Evolutionary conservation across 64 coral and sea anemone species (phyloP), one percentile per base, ranked within the genome.

Genomic region (Dendrophyllia cribrosa): DNA sequence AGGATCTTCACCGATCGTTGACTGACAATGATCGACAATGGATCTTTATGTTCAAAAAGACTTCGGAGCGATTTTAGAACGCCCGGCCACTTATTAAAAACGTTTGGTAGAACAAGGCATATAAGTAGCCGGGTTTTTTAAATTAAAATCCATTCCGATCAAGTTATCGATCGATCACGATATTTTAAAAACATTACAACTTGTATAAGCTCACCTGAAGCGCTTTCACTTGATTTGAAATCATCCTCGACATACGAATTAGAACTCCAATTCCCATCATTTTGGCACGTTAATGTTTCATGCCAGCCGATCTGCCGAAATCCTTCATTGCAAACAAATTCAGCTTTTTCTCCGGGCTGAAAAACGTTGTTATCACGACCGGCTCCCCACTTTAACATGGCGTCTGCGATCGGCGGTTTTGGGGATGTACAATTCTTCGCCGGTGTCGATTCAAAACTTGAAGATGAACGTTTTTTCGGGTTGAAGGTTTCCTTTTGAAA

Each of bases 321-420:
- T 65, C 78, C 78, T 64, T 65, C 16, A 1, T 64, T 82, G 16
- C 78, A 82, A 82, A 82, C 59, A 45, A 82, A 82, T 64, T 64
- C 78, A 82, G 58, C 78, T 15, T 82, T 82, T 45, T 82, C 78
- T 82, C 78, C 78, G 5, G 78, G 78, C 9, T 43, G 13, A 21
- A 82, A 82, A 47, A 82, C 59, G 14, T 56, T 61, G 6, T 82
- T 43, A n/a, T 60, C 19, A 17, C 14, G 14, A 64, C 13, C 16
- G 3, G 14, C 12, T 46, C 43, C 59, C 78, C 58, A 82, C 59
- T 82, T 82, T 34, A 82, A 46, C 59, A 43, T 9, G 22, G 78
- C 43, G 44, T 34, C 43, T 16, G 25, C 9, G 59, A 64, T 25
- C 17, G n/a, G 3, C 19, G 78, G 78, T 46, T 65, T 82, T 20